A percentile compares a stretch with the other conserved stretches of the same genome.
Conservation (phyloP, 1,140 invertebrate genomes). For the Diabrotica virgifera region DNA sequence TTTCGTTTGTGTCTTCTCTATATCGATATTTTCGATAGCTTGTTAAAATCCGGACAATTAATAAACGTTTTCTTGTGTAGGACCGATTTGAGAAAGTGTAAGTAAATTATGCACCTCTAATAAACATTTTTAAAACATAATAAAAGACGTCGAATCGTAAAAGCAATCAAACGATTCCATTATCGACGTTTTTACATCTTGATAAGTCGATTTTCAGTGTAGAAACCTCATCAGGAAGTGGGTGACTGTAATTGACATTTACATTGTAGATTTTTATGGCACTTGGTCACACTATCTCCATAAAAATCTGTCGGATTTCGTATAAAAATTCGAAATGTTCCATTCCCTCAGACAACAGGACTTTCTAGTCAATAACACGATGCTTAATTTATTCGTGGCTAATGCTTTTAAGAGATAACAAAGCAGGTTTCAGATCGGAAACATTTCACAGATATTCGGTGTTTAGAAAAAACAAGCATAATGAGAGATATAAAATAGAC, state of each 20-base stretch:
- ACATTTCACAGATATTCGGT: too few relatives aligned
- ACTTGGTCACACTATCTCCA: not conserved
- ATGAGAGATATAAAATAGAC: too few relatives aligned
- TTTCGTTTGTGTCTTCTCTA: too few relatives aligned
- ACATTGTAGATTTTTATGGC: constrained; percentile 1
- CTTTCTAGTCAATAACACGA: not conserved
- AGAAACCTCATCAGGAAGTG: not conserved
- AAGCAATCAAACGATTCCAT: too few relatives aligned
- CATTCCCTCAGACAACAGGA: not conserved
- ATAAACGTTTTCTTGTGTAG: too few relatives aligned
- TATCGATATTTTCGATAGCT: too few relatives aligned
- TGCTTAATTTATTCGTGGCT: not conserved
- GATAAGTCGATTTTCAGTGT: not conserved
- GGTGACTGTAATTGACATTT: not conserved
- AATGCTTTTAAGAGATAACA: not conserved
- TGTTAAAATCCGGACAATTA: too few relatives aligned
- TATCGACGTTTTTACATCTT: not conserved
- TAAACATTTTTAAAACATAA: too few relatives aligned
- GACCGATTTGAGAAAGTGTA: too few relatives aligned
- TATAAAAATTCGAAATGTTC: not conserved
- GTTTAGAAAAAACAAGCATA: too few relatives aligned
- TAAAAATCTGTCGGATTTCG: not conserved
- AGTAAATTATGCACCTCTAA: too few relatives aligned
- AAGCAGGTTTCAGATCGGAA: not conserved
- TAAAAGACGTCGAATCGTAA: too few relatives aligned